Conservation (phyloP, 2,888 invertebrate species). For the Ethmia dodecea region DNA sequence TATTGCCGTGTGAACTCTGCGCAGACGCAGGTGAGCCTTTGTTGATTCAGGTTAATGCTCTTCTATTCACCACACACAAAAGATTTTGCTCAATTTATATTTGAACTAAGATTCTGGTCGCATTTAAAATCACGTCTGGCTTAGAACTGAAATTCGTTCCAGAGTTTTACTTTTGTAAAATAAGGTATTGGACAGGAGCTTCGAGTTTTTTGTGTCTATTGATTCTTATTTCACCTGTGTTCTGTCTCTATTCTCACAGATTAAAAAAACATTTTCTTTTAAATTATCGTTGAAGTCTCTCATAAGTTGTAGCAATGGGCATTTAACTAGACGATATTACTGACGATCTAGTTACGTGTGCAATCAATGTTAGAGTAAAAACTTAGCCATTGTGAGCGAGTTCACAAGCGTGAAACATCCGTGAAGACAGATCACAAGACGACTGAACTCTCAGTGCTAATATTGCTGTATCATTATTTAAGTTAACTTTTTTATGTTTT, state of each 20-base stretch:
- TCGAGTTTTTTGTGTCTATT: too few relatives aligned
- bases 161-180: too few relatives aligned
- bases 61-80: slow-evolving; percentile 31
- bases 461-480: not conserved
- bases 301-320: not conserved
- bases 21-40: slow-evolving; percentile 36
- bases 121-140: slow-evolving; percentile 28
- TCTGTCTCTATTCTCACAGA: not conserved
- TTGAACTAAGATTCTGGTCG: slow-evolving; percentile 25
- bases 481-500: too few relatives aligned
- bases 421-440: slow-evolving; percentile 4
- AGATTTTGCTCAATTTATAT: slow-evolving; percentile 22
- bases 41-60: slow-evolving; percentile 24
- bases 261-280: not conserved
- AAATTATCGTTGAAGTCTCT: too few relatives aligned
- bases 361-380: slow-evolving; percentile 6
- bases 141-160: slow-evolving; percentile 19
- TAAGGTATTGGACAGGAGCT: too few relatives aligned
- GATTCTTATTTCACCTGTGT: too few relatives aligned
- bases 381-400: slow-evolving; percentile 8
- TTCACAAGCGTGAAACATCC: slow-evolving; percentile 17
- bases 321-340: not conserved
- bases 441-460: too few relatives aligned
- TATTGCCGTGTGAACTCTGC: slow-evolving; percentile 51
- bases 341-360: not conserved